Conservation (phyloP, 2,888 invertebrate species). For the Eucriotettix oculatus region DNA sequence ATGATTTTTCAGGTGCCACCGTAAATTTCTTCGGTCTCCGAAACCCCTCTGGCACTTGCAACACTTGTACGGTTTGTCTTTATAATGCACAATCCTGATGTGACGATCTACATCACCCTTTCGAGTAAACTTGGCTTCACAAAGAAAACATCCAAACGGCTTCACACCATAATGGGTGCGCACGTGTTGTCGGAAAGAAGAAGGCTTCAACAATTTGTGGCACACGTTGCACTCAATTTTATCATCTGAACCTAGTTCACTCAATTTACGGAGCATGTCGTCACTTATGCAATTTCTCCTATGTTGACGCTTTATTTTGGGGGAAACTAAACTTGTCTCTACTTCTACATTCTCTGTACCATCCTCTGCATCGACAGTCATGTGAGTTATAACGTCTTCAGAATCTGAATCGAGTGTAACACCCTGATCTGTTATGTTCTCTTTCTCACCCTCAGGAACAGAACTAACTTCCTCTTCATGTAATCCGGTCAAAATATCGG, state of each 20-base stretch:
- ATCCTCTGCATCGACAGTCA: constrained; percentile 1
- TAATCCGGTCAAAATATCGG: constrained; percentile 1
- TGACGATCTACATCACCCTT: constrained; percentile 18
- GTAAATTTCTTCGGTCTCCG: constrained; percentile 16
- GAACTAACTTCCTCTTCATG: constrained; percentile 9
- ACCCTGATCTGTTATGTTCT: constrained; percentile 11
- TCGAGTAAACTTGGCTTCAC: constrained; percentile 17
- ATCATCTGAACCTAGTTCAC: constrained; percentile 9
- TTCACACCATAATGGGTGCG: constrained; percentile 17
- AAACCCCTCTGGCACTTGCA: constrained; percentile 14
- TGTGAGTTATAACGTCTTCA: constrained; percentile 2
- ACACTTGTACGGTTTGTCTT: constrained; percentile 17
- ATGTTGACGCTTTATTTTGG: constrained; percentile 6
- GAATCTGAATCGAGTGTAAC: constrained; percentile 2
- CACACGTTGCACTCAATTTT: constrained; percentile 13
- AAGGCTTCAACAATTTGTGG: constrained; percentile 13
- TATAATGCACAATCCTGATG: constrained; percentile 17
- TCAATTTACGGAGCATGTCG: constrained; percentile 5
- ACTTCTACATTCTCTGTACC: constrained; percentile 1
- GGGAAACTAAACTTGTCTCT: constrained; percentile 1
- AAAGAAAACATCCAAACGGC: constrained; percentile 17
- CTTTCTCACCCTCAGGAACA: constrained; percentile 11
- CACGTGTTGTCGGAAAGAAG: constrained; percentile 15
- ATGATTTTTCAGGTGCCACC: constrained; percentile 17
- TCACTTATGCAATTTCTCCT: constrained; percentile 6